phyloP scores from a whole-genome alignment of 2,888 invertebrate species.

The Cancer borealis region DNA sequence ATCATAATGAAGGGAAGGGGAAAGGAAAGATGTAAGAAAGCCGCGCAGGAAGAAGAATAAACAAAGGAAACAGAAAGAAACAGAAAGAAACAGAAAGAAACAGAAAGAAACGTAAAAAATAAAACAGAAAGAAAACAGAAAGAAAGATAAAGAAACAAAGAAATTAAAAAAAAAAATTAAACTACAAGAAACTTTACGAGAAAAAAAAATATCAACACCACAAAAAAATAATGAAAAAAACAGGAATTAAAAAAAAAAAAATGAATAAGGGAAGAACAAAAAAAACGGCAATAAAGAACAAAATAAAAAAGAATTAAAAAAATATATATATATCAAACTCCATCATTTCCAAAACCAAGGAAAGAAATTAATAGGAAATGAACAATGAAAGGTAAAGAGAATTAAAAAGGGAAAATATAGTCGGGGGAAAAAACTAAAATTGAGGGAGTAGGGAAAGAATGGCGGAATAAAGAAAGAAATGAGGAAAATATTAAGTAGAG shows the following conservation, averaged over 20 bases:
- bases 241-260: not conserved
- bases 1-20: slow-evolving; percentile 32
- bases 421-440: not conserved
- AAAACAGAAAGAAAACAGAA: too few species aligned
- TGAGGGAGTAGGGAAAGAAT: not conserved
- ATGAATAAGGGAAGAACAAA: not conserved
- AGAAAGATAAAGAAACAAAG: not conserved
- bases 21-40: not conserved
- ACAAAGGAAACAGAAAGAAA: not conserved
- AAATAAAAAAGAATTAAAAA: not conserved
- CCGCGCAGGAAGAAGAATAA: not conserved
- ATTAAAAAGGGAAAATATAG: not conserved
- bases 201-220: not conserved
- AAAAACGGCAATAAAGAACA: not conserved
- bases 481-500: not conserved
- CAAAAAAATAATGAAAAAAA: not conserved
- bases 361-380: not conserved
- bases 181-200: not conserved
- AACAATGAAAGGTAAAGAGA: slow-evolving; percentile 18
- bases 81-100: not conserved
- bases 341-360: not conserved
- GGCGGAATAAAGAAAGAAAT: not conserved
- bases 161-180: not conserved
- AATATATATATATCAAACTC: not conserved
- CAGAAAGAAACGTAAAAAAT: not conserved